phyloP scores from a whole-genome alignment of 2,113 vertebrate genomes.

The Erpornis zantholeuca region DNA sequence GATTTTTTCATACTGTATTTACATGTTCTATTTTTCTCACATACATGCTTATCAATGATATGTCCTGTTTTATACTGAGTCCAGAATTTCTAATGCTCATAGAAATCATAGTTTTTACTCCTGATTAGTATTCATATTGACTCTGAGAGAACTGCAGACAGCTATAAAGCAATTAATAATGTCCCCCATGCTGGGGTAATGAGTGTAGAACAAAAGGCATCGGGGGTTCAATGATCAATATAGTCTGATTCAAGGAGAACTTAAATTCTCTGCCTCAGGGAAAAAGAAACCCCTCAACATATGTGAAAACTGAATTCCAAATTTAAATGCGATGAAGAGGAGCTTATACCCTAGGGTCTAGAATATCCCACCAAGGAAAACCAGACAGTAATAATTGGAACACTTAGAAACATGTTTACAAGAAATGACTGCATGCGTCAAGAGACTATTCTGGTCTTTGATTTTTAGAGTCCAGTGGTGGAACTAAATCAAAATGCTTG shows the following conservation, averaged over 20 bases:
- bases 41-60: neutral
- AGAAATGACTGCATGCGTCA: neutral
- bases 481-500: constrained; percentile 34
- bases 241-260: neutral
- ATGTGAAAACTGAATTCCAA: neutral
- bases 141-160: neutral
- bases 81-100: neutral
- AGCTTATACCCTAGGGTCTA: neutral
- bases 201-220: neutral
- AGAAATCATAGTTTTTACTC: neutral
- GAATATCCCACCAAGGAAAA: neutral
- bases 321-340: neutral
- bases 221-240: neutral
- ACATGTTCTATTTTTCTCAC: neutral
- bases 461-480: constrained; percentile 15
- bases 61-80: neutral
- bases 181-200: neutral
- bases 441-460: neutral
- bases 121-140: neutral
- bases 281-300: neutral
- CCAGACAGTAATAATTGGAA: neutral
- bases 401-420: constrained; percentile 16
- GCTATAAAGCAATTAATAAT: neutral
- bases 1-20: neutral
- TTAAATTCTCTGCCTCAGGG: neutral